These are phyloP conservation scores for Seladonia tumulorum DNA, from an alignment of 2,888 invertebrate species.

Conservation along the genomic window DNA sequence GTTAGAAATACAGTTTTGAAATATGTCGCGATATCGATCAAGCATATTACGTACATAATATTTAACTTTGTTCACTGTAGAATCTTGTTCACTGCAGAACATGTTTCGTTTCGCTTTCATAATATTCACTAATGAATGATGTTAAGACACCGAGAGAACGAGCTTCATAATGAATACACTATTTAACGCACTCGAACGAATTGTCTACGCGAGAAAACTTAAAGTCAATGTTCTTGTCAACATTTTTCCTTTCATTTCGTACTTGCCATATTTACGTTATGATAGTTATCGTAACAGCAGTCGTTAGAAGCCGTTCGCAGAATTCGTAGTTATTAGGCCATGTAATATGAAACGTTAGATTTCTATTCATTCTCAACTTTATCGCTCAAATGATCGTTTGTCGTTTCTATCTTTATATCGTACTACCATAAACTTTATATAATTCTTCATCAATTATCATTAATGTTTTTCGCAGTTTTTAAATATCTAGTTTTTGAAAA, in stretches of 20 bases:
- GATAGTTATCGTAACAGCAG: slow-evolving; percentile 18
- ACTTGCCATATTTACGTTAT: slow-evolving; percentile 10
- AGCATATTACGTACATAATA: slow-evolving; percentile 19
- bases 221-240: slow-evolving; percentile 23
- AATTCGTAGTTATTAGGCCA: slow-evolving; percentile 2
- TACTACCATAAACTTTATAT: not conserved
- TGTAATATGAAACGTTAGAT: not conserved
- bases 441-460: not conserved
- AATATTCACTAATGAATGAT: slow-evolving; percentile 29
- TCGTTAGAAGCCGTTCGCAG: slow-evolving; percentile 8
- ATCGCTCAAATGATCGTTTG: not conserved
- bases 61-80: slow-evolving; percentile 23
- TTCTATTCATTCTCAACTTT: not conserved
- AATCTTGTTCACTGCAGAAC: slow-evolving; percentile 17
- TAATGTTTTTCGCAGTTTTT: not conserved
- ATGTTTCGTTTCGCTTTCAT: slow-evolving; percentile 6
- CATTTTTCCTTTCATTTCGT: not conserved
- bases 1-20: slow-evolving; percentile 54
- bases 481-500: not conserved
- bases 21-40: slow-evolving; percentile 38
- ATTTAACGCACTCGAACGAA: slow-evolving; percentile 24
- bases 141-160: slow-evolving; percentile 31
- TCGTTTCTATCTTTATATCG: not conserved
- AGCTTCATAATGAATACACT: slow-evolving; percentile 24
- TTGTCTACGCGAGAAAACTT: slow-evolving; percentile 23